Evolutionary conservation across 2,113 vertebrate species (phyloP).

Genomic region (Microcebus tavaratra): DNA sequence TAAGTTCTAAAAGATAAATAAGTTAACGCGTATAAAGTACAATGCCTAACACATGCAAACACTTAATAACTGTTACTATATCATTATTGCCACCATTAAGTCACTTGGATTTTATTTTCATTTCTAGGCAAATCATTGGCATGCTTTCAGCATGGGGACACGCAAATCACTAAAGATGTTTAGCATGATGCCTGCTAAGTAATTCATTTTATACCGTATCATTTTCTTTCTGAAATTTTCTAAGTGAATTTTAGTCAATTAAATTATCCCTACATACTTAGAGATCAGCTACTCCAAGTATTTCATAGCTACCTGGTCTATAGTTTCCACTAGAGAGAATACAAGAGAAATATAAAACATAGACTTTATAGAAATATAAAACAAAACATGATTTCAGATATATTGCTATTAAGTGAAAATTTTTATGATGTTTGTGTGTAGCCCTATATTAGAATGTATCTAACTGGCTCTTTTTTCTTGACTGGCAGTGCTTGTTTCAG

Average conservation of each 20-base stretch:
- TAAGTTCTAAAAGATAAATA: not conserved
- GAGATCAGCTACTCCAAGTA: not conserved
- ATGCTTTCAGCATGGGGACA: not conserved
- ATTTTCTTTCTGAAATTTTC: not conserved
- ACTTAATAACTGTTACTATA: not conserved
- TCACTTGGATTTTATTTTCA: not conserved
- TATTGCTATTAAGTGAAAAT: not conserved
- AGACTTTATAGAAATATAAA: not conserved
- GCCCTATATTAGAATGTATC: not conserved
- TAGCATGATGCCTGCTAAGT: not conserved
- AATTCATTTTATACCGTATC: not conserved
- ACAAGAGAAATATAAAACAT: not conserved
- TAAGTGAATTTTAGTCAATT: not conserved
- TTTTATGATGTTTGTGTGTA: not conserved
- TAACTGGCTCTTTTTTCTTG: not conserved
- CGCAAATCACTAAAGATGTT: not conserved
- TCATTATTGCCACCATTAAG: not conserved
- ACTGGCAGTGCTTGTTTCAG: not conserved
- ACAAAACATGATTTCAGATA: not conserved
- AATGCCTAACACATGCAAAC: not conserved
- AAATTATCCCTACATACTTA: not conserved
- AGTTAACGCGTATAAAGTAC: not conserved
- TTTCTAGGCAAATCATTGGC: constrained; percentile 1
- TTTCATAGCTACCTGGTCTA: not conserved
- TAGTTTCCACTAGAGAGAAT: not conserved